phyloP scores from a whole-genome alignment of 2,113 vertebrate genomes.

The Dascyllus trimaculatus region DNA sequence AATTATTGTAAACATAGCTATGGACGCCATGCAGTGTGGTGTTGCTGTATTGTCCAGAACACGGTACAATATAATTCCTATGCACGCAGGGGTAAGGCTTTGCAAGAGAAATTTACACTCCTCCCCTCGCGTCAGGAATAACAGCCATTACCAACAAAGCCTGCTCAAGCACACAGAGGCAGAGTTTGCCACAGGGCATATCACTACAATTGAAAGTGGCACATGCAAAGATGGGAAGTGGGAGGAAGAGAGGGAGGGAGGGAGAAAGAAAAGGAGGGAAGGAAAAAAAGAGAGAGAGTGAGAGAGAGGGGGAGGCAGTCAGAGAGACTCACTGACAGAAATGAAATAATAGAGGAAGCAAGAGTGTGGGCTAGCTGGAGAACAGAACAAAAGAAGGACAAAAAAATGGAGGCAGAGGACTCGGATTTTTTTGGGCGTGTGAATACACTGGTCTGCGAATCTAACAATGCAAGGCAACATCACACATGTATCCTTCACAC shows the following conservation, averaged over 20 bases:
- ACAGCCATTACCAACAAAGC: constrained; percentile 84
- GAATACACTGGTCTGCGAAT: constrained; percentile 54
- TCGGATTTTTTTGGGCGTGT: constrained; percentile 61
- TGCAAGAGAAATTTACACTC: constrained; percentile 81
- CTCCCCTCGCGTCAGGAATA: constrained; percentile 80
- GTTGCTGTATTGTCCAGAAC: constrained; percentile 58
- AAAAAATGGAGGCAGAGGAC: constrained; percentile 60
- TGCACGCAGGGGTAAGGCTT: constrained; percentile 63
- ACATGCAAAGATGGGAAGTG: constrained; percentile 85
- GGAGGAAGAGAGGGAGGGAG: constrained; percentile 58
- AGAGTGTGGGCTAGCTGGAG: constrained; percentile 62
- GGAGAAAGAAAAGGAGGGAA: constrained; percentile 34
- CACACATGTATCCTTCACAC: constrained; percentile 53
- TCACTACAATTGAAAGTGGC: constrained; percentile 87
- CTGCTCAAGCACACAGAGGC: constrained; percentile 81
- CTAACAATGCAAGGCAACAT: constrained; percentile 47
- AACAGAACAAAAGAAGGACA: constrained; percentile 71
- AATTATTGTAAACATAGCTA: constrained; percentile 56
- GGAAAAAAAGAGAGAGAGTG: constrained; percentile 44
- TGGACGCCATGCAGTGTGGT: constrained; percentile 11
- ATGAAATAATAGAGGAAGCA: constrained; percentile 76
- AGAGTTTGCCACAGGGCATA: constrained; percentile 83
- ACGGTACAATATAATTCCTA: constrained; percentile 62
- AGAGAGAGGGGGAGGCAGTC: constrained; percentile 58
- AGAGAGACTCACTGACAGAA: constrained; percentile 69